These are phyloP conservation scores for Bucorvus abyssinicus DNA, from an alignment of 2,797 vertebrate species.

Conservation along the genomic window DNA sequence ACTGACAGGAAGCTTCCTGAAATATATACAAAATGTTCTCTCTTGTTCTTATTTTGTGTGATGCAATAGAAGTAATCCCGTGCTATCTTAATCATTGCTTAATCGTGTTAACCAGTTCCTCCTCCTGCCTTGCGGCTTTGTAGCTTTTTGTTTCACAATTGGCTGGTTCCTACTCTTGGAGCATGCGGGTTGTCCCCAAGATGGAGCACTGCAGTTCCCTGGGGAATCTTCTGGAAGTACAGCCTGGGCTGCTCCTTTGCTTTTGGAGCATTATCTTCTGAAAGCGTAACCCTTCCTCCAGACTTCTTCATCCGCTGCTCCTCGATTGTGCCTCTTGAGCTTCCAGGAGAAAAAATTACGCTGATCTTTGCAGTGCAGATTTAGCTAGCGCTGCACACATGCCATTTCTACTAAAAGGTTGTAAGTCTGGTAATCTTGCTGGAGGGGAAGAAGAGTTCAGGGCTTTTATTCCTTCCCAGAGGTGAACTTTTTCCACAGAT, in stretches of 20 bases:
- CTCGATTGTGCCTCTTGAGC: background rate
- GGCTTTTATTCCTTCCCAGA: background rate
- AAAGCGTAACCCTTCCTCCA: background rate
- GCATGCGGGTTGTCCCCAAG: background rate
- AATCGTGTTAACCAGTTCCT: constrained; percentile 27
- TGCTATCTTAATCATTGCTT: constrained; percentile 18
- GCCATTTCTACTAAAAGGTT: background rate
- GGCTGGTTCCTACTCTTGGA: background rate
- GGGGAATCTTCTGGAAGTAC: background rate
- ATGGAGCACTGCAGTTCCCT: fast-evolving
- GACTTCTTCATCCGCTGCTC: background rate
- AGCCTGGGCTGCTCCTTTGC: background rate
- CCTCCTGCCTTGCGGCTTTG: background rate
- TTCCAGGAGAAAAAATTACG: background rate
- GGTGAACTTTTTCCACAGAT: background rate
- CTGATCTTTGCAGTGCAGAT: background rate
- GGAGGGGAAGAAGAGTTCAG: background rate
- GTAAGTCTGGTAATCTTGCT: background rate
- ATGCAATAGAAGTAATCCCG: constrained; percentile 15
- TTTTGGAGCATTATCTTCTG: fast-evolving
- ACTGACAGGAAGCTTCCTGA: constrained; percentile 8
- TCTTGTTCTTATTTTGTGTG: background rate
- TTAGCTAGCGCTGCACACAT: background rate
- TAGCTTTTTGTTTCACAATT: background rate
- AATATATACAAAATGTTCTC: constrained; percentile 46